Evolutionary conservation across 64 coral and sea anemone species (phyloP), one percentile per base, ranked within the genome.

Genomic region (Hydrozoanthus tunicans): DNA sequence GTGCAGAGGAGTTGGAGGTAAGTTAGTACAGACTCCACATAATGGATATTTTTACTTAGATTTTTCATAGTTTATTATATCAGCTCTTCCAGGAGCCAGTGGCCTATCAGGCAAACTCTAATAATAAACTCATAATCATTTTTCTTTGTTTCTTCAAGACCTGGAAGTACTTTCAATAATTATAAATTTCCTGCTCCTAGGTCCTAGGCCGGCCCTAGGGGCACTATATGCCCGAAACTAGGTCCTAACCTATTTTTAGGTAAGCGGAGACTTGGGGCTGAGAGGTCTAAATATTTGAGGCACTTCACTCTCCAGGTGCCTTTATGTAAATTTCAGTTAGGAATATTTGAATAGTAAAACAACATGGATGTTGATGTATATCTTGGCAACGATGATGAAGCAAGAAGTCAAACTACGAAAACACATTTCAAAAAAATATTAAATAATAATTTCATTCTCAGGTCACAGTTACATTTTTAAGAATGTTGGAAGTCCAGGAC

Each of bases 341-440:
- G 26, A 14, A 62, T 10, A 51, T 74, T 4, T 51, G 71, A 43
- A 74, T 6, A 3, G 68, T 43, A 43, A 43, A 43, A 43, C 32
- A 43, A 43, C 10, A 43, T 56, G 57, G 59, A 56, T 66, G 81
- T 84, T 65, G 61, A 54, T 53, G 13, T 43, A 24, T 26, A 70
- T 71, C 82, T 70, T 86, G 82, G 64, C 66, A 86, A 86, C 82
- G 51, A 74, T 43, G 71, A 74, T 74, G 71, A 7, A 15, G 58
- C 11, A 53, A 82, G 59, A 15, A 51, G 27, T 82, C 13, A 52
- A 53, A 32, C 27, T 51, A 13, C 27, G 70, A 59, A 74, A 73
- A 74, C 14, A 55, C 32, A 15, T 7, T 25, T 58, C 53, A 8
- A 59, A 24, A 59, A 24, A 60, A 88, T 88, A 73, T 58, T 51